Evolutionary conservation across 2,888 invertebrate species (phyloP), one percentile per base, ranked within the genome.

Genomic region (Tubulanus polymorphus): DNA sequence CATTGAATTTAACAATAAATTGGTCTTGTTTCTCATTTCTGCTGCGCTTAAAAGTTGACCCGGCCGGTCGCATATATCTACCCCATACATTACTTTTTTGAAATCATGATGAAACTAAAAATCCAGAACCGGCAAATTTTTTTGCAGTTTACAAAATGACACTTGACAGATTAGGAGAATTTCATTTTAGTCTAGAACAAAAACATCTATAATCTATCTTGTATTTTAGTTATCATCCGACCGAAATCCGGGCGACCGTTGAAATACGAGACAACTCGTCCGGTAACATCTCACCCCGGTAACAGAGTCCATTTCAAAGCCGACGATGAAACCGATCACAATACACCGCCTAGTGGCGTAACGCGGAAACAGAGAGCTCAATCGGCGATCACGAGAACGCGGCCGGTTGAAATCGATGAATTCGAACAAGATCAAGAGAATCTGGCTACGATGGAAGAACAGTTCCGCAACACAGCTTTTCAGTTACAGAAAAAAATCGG

Each of bases 401-500:
- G 64, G 26, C 68, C 67, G 41, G 63, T 63, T 26, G 62, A 63
- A 47, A 63, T 72, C 35, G 68, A 71, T 46, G 62, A 67, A 41
- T 71, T 71, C 63, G 65, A 63, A 6, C 55, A 67, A 20, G 72
- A 73, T 47, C 55, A 70, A 49, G 60, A 63, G 48, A 37, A 56
- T n/a, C 63, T 70, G 67, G 60, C 58, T 30, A 59, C 67, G 41
- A 67, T 70, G 68, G 71, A 71, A 51, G 54, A 58, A 37, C 64
- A 70, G 25, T 73, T 72, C 54, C 64, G 63, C 48, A 68, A 65
- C 26, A 65, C 64, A 15, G 63, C 70, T 1, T 26, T 69, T 27
- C 53, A 60, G 18, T 56, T 73, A 28, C 73, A 73, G 61, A 72
- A 68, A 53, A 67, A 68, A 49, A 55, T 73, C 23, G 73, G 71